Conservation (phyloP, 1,140 invertebrate species). For the Drosophila triauraria region DNA sequence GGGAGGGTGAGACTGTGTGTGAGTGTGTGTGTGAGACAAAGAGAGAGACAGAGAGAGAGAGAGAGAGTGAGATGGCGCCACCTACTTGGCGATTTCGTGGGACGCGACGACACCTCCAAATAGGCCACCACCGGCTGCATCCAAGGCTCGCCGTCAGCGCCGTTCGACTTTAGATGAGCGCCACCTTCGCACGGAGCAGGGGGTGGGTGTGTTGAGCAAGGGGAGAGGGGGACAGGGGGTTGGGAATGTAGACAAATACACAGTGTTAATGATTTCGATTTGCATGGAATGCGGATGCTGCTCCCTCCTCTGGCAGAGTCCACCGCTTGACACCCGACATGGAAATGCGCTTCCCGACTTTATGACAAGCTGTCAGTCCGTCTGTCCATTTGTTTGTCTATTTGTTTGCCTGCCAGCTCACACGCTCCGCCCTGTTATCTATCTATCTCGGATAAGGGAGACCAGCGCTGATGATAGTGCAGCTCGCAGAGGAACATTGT, state of each 20-base stretch:
- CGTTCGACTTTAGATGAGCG: conserved; percentile 67
- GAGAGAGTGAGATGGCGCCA: conserved; percentile 58
- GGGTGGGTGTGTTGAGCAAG: conserved; percentile 3
- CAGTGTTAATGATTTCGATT: conserved; percentile 70
- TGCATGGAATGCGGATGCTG: conserved; percentile 38
- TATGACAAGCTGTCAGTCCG: conserved; percentile 62
- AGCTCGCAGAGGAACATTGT: conserved; percentile 31
- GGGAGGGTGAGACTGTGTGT: conserved; percentile 20
- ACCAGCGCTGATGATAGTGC: conserved; percentile 29
- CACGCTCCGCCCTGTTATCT: conserved; percentile 15
- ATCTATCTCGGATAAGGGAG: conserved; percentile 19
- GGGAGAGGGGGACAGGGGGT: neutral
- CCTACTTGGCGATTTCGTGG: conserved; percentile 85
- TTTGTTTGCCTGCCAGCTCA: conserved; percentile 9
- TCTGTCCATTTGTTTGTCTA: conserved; percentile 37
- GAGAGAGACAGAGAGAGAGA: conserved; percentile 25
- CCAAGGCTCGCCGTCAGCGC: conserved; percentile 67
- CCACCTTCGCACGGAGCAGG: conserved; percentile 26
- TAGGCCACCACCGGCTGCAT: conserved; percentile 83
- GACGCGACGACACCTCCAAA: conserved; percentile 82
- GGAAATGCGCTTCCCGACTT: conserved; percentile 65
- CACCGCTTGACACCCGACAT: conserved; percentile 54
- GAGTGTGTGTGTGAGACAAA: conserved; percentile 21
- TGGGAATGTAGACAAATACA: conserved; percentile 65
- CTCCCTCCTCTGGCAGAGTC: conserved; percentile 17